These are phyloP conservation scores for Menura novaehollandiae DNA, from an alignment of 2,113 vertebrate genomes.

Conservation along the genomic window DNA sequence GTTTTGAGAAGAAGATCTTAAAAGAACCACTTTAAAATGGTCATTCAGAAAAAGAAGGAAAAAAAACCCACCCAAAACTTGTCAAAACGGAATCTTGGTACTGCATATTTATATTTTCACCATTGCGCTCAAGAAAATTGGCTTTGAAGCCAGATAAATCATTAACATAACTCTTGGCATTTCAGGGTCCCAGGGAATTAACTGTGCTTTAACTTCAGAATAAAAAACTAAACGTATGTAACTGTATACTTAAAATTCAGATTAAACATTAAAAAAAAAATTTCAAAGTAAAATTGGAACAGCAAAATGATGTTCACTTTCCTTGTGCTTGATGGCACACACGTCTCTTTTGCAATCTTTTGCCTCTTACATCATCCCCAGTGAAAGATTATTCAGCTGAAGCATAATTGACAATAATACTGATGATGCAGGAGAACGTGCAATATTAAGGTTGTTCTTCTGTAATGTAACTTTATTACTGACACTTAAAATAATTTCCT, in stretches of 20 bases:
- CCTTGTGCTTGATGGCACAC: not conserved
- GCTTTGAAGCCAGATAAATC: not conserved
- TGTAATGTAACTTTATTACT: not conserved
- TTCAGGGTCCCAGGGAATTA: not conserved
- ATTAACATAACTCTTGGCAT: not conserved
- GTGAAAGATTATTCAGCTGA: not conserved
- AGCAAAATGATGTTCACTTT: not conserved
- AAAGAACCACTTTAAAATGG: not conserved
- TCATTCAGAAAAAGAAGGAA: not conserved
- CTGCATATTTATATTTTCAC: not conserved
- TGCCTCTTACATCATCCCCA: not conserved
- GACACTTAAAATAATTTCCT: not conserved
- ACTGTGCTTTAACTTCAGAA: not conserved
- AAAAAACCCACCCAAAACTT: rapidly evolving
- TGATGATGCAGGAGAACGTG: not conserved
- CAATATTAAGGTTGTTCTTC: not conserved
- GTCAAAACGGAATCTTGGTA: not conserved
- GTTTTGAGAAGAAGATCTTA: not conserved
- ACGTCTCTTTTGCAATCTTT: not conserved
- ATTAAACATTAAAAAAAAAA: not conserved
- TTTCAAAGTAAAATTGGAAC: not conserved
- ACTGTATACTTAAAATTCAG: not conserved
- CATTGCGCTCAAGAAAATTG: not conserved
- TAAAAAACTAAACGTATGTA: not conserved
- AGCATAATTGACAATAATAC: not conserved